Evolutionary conservation across 2,797 vertebrate species (phyloP).

Genomic region (Mionectes olivaceus): DNA sequence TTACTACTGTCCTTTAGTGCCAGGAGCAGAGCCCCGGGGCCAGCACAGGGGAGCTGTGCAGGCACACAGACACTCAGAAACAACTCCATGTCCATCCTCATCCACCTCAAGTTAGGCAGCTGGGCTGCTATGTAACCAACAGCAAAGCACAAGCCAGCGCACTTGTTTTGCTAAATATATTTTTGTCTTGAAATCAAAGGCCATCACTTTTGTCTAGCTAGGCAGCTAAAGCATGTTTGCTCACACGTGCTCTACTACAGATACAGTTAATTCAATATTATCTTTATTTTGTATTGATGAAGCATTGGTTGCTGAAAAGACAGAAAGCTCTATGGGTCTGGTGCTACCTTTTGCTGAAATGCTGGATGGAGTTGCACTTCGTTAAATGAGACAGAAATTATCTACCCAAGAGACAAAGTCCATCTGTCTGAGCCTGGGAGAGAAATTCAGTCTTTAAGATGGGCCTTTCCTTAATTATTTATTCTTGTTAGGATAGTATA

Average conservation of each 20-base stretch:
- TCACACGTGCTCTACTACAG: background rate
- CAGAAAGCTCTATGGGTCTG: background rate
- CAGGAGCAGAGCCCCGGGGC: background rate
- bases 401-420: background rate
- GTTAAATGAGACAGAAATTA: conserved; percentile 22
- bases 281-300: background rate
- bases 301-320: background rate
- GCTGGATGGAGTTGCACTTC: background rate
- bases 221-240: background rate
- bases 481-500: background rate
- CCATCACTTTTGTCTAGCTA: background rate
- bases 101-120: background rate
- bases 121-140: background rate
- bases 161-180: background rate
- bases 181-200: background rate
- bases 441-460: conserved; percentile 21
- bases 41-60: background rate
- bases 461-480: conserved; percentile 32
- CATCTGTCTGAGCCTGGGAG: background rate
- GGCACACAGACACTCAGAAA: background rate
- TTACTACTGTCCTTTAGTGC: background rate
- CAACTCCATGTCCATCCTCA: background rate
- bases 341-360: background rate
- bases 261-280: conserved; percentile 15
- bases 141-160: background rate